These are phyloP conservation scores for Abrostola triplasia DNA, from an alignment of 2,888 invertebrate genomes.

Conservation along the genomic window DNA sequence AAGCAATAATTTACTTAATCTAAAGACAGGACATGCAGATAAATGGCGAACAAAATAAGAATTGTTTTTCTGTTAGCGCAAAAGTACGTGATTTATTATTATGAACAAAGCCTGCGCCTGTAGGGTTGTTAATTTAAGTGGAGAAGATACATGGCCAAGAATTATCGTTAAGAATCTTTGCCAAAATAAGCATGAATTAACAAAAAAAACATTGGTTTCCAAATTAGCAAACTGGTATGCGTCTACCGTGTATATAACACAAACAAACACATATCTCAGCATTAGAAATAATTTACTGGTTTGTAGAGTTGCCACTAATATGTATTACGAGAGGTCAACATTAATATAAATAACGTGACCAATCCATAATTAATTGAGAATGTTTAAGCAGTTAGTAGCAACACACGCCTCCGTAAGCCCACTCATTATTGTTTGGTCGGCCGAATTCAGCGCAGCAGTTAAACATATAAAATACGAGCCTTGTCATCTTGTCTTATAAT, in stretches of 20 bases:
- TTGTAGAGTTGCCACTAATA: background rate
- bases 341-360: slow-evolving; percentile 37
- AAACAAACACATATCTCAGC: slow-evolving; percentile 4
- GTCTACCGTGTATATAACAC: slow-evolving; percentile 1
- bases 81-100: slow-evolving; percentile 49
- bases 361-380: slow-evolving; percentile 65
- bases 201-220: background rate
- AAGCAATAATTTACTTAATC: slow-evolving; percentile 54
- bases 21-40: slow-evolving; percentile 42
- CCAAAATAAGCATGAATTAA: background rate
- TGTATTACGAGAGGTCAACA: slow-evolving; percentile 29
- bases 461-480: slow-evolving; percentile 74
- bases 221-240: background rate
- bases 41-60: slow-evolving; percentile 35
- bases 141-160: background rate
- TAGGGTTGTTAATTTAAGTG: slow-evolving; percentile 19
- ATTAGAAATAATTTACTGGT: background rate
- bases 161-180: background rate
- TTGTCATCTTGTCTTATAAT: slow-evolving; percentile 67
- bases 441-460: slow-evolving; percentile 67
- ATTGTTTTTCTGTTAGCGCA: slow-evolving; percentile 42
- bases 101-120: slow-evolving; percentile 42
- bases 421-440: slow-evolving; percentile 67
- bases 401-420: slow-evolving; percentile 73
- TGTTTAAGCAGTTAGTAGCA: slow-evolving; percentile 63